Evolutionary conservation across 2,888 invertebrate species (phyloP).

Genomic region (Drosophila meridionalis): DNA sequence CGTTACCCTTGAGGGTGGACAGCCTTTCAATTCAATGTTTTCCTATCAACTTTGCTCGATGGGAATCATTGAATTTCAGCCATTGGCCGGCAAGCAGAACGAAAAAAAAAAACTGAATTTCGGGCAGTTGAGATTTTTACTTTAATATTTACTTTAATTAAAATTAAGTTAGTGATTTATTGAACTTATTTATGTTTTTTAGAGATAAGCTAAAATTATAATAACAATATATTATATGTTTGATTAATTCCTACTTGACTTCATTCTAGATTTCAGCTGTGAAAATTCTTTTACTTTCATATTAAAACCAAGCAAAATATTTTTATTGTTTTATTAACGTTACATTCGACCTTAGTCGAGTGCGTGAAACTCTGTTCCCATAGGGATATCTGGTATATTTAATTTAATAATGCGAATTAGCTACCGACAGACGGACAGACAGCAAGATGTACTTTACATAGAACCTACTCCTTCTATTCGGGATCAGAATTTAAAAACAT

Average conservation of each 20-base stretch:
- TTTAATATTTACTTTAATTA: background rate
- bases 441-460: no score
- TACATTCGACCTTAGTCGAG: no score
- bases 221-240: background rate
- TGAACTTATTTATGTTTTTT: background rate
- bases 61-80: conserved; percentile 55
- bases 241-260: background rate
- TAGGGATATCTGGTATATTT: no score
- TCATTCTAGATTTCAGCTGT: background rate
- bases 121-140: background rate
- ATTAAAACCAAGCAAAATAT: background rate
- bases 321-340: no score
- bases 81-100: conserved; percentile 21
- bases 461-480: no score
- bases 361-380: no score
- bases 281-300: background rate
- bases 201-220: background rate
- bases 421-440: no score
- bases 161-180: background rate
- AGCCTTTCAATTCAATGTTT: conserved; percentile 30
- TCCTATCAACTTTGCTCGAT: conserved; percentile 43
- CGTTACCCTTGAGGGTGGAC: conserved; percentile 19
- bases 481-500: no score
- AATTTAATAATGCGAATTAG: no score
- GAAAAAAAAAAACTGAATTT: background rate